A percentile compares a stretch with the other conserved stretches of the same genome.
phyloP scores from a whole-genome alignment of 2,797 vertebrate genomes.

The Pteropus rufus region DNA sequence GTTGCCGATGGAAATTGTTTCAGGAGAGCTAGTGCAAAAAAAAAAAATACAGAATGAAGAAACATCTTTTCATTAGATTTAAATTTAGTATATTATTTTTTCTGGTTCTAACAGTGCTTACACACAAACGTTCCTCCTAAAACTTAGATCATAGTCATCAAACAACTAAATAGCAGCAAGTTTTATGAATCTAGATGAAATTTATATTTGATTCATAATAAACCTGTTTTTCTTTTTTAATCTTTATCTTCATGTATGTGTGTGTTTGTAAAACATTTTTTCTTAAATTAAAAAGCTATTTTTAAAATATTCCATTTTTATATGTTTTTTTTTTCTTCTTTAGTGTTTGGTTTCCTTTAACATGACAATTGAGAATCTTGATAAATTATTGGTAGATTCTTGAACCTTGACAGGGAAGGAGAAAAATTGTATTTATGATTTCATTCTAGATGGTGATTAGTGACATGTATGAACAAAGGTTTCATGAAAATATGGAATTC shows the following conservation, averaged over 20 bases:
- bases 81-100: neutral
- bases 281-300: neutral
- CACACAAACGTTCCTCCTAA: fast-evolving
- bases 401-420: neutral
- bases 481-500: neutral
- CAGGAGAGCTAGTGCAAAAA: neutral
- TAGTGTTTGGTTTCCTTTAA: neutral
- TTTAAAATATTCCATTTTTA: neutral
- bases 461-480: neutral
- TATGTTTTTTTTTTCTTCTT: neutral
- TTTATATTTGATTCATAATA: neutral
- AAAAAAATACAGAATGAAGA: neutral
- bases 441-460: neutral
- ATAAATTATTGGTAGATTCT: neutral
- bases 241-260: neutral
- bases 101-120: neutral
- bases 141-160: neutral
- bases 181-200: neutral
- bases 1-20: neutral
- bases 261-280: neutral
- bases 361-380: neutral
- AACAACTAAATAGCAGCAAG: neutral
- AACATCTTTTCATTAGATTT: constrained; percentile 39
- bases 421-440: neutral
- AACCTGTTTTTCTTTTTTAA: neutral